Base-by-base conservation (phyloP, 2,113 vertebrate genomes). In the Puffinus mauretanicus region DNA sequence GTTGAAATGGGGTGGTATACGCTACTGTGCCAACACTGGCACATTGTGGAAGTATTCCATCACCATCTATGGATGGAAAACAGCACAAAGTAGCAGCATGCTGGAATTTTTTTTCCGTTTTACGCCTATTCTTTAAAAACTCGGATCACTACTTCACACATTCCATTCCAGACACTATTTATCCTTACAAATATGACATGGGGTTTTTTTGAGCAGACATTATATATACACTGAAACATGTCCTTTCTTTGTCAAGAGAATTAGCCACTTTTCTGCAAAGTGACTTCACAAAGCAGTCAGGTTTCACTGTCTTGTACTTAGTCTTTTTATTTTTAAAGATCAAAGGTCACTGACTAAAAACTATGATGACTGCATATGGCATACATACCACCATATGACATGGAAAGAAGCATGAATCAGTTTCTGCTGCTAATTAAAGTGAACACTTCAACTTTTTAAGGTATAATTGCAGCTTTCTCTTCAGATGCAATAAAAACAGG, bases 1-100 rank as follows among this genome's bases (percentile, higher is more conserved):
- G 40, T 27, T 92, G 54, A 66, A 90, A 86, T 40, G 21, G 21
- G 11, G 13, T 36, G 20, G 11, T 57, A n/a, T 17, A 66, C 0
- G 2, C 49, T 71, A 51, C 27, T 71, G 27, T 70, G 85, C 52
- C 88, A 82, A 36, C 25, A 62, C 18, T 61, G 66, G 79, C 36
- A 80, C 6, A 2, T n/a, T 82, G 46, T 44, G 16, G 21, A 96
- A 77, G 16, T 77, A 58, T 80, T 93, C 62, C 62, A 61, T 57
- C 76, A 93, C 94, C 71, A 94, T 92, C 88, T 90, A 80, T 29
- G 80, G 79, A 66, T 16, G 16, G 55, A 86, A 91, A 85, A 60
- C 27, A 70, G 32, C 40, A 91, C 25, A 62, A 78, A 77, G 40
- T 13, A 76, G 52, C 9, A 51, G 32, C 38, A 60, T 5, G 20